Evolutionary conservation across 1,140 invertebrate genomes (phyloP), one percentile per base, ranked within the genome.

Genomic region (Drosophila mauritiana): DNA sequence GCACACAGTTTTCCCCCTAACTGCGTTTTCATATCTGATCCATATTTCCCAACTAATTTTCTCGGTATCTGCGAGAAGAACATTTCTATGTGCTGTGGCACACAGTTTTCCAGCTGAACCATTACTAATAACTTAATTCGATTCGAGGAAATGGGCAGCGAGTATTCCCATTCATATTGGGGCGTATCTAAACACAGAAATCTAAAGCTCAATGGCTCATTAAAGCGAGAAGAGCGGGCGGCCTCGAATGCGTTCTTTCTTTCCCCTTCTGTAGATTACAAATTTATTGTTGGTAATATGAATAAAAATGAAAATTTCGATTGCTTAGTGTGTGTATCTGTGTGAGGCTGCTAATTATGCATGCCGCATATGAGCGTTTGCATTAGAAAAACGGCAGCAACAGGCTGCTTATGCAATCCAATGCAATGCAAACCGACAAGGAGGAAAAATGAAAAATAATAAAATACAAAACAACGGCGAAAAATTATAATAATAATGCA

Each of bases 201-300:
- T 88, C 83, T 88, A 83, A 89, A 84, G 84, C 83, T 89, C 83
- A 86, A 88, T 88, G 83, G 84, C 76, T 88, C 83, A 86, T 86
- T 86, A 86, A 86, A 86, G 77, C 43, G 55, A 64, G 46, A 34
- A 40, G 25, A 55, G 31, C 20, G 8, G 34, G 12, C 36, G 45
- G 20, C 58, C 52, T 48, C 45, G 45, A 53, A 17, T 25, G 12
- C 53, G 13, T 42, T 56, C 8, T 25, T 39, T 22, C 20, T 17
- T 17, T 25, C 5, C 25, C 36, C 34, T 36, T 1, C 31, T 36
- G 67, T 88, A 88, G 70, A 88, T 88, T 88, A 88, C 76, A 83
- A 79, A 88, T 89, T 88, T 86, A 86, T 86, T 88, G 83, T 76
- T 63, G 68, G 82, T 73, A 81, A 85, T 85, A 75, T 81, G 83